Evolutionary conservation across 2,797 vertebrate genomes (phyloP), one percentile per base, ranked within the genome.

Genomic region (Dendrocincla tyrannina): DNA sequence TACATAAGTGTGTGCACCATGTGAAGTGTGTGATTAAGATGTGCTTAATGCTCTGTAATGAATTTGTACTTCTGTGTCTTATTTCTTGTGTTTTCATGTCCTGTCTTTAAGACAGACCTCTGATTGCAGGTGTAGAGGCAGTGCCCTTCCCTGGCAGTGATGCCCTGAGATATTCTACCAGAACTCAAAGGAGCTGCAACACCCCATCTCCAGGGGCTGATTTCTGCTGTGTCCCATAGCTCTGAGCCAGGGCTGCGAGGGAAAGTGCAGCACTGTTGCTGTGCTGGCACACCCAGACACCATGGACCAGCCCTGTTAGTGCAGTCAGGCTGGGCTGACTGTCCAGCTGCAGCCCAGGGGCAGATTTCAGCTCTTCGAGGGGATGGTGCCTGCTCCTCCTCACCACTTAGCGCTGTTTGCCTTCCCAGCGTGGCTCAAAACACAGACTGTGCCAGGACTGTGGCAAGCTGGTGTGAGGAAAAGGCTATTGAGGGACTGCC

Each of bases 111-210:
- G 35, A 35, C 23, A 64, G 76, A 44, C 18, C 16, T 68, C 9
- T 67, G 6, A 25, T 5, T 32, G 44, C 30, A 55, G 33, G 10
- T 80, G 27, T 12, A 39, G 35, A 39, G 9, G n/a, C 24, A 79
- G 24, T 17, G 10, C 10, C 23, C 13, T 42, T 62, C 42, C 24
- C 20, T 66, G 35, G 11, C 35, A 50, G 42, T 28, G 39, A 4
- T 33, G 7, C 20, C 30, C 8, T 2, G 3, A 47, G 7, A 19
- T 1, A 0, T 49, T 7, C 69, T 59, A 22, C 1, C 7, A 10
- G 35, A 49, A 25, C 4, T 46, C 11, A 22, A 2, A 37, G 13
- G 60, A 47, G 13, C 17, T 53, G 30, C 52, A 70, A 13, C 2
- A 3, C 33, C 25, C 16, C 22, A 15, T 37, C 32, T 39, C 66